These are phyloP conservation scores for Amblyopsis rosae DNA, from an alignment of 2,113 vertebrate species.

Conservation along the genomic window DNA sequence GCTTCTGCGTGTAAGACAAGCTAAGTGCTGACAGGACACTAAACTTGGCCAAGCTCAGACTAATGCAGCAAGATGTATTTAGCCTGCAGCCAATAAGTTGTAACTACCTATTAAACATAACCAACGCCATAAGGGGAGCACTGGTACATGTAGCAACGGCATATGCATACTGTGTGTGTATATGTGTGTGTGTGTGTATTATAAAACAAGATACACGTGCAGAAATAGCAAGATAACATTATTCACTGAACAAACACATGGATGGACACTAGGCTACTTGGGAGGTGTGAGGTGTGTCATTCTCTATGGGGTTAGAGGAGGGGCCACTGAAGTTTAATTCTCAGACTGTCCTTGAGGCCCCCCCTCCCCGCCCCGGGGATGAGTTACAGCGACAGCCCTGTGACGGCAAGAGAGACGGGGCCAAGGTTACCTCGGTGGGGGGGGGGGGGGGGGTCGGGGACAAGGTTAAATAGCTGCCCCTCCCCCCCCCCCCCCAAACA, in stretches of 20 bases:
- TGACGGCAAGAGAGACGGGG: conserved; percentile 63
- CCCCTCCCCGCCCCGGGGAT: conserved; percentile 35
- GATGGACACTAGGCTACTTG: neutral
- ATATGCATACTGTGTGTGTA: too few species aligned
- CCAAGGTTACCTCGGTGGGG: conserved; percentile 74
- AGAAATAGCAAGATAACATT: too few species aligned
- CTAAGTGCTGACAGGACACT: conserved; percentile 22
- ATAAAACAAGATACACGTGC: too few species aligned
- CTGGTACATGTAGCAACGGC: too few species aligned
- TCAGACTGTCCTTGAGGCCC: conserved; percentile 64
- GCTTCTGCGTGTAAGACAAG: conserved; percentile 33
- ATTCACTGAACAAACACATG: too few species aligned
- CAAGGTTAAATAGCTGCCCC: conserved; percentile 75
- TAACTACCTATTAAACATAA: too few species aligned
- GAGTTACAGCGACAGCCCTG: conserved; percentile 71
- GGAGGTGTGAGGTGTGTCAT: neutral
- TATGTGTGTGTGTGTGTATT: too few species aligned
- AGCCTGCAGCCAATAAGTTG: neutral
- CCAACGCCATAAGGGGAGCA: too few species aligned
- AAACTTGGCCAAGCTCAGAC: conserved; percentile 21
- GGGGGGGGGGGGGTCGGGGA: conserved; percentile 60
- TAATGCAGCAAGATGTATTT: conserved; percentile 5
- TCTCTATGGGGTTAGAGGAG: conserved; percentile 2
- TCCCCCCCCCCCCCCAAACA: conserved; percentile 39
- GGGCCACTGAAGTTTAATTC: conserved; percentile 44